Percentiles rank a stretch among this genome's conserved stretches.
Conservation (phyloP, 2,113 vertebrate species). For the Microcebus jonahi region DNA sequence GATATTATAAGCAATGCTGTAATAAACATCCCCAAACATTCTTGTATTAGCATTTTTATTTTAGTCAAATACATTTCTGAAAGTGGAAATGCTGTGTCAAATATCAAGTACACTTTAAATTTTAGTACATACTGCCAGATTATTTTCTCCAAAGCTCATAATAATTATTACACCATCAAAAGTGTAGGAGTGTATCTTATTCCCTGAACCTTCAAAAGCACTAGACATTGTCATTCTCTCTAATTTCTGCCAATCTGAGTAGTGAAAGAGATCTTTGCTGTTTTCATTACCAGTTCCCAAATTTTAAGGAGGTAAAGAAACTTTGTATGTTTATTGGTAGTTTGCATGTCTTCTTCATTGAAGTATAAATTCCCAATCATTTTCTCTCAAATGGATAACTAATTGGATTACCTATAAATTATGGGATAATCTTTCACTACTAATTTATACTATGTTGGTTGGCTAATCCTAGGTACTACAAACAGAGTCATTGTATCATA, state of each 20-base stretch:
- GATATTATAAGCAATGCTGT: not conserved
- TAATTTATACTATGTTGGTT: not conserved
- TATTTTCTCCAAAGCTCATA: not conserved
- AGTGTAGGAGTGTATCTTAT: not conserved
- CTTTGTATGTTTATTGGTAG: not conserved
- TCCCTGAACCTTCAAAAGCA: not conserved
- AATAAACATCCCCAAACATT: not conserved
- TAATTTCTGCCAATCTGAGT: not conserved
- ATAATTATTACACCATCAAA: not conserved
- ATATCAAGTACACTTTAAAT: not conserved
- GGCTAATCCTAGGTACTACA: not conserved
- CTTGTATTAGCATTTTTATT: not conserved
- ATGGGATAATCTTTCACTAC: not conserved
- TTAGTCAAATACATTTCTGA: not conserved
- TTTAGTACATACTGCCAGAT: not conserved
- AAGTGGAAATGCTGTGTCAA: not conserved
- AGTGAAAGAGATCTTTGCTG: not conserved
- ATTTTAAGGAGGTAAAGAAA: not conserved
- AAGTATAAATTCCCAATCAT: conserved; percentile 1
- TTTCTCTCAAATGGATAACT: not conserved
- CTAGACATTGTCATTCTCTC: not conserved
- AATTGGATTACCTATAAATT: not conserved
- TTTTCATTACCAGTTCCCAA: conserved; percentile 13
- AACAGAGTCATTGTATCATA: not conserved
- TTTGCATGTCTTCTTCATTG: not conserved